Evolutionary conservation across 2,797 vertebrate genomes (phyloP), one percentile per base, ranked within the genome.

Genomic region (Leptatherina wallacei): DNA sequence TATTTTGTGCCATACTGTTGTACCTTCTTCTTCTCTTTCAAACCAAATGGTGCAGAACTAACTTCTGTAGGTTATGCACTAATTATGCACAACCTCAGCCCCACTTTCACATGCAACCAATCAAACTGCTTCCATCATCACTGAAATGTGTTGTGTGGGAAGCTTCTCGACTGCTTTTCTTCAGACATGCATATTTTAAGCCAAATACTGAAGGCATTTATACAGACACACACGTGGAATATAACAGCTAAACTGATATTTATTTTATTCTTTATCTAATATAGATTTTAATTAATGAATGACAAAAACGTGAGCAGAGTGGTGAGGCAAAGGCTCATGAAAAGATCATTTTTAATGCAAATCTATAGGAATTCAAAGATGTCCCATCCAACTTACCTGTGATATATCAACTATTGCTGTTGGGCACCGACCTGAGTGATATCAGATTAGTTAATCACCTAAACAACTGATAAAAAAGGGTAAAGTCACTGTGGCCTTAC

Each of bases 391-490:
- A 1, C 5, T 9, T 27, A 61, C 14, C 4, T 24, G 8, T 16
- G 12, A 18, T 24, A 36, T 60, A 36, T 44, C 32, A 44, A 44
- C 29, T 8, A 7, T 2, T 22, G 29, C 12, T 20, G 18, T 57
- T 44, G 27, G 60, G 29, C 10, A 65, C n/a, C 55, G 35, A 65
- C n/a, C 11, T 63, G 52, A 65, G 64, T 30, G 30, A 69, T 27
- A 11, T 57, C 24, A 32, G 2, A 58, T 40, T 35, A 65, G 6
- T 6, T 49, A 35, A 80, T 74, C 12, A 42, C 56, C 65, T 66
- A 32, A 68, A 75, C 54, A 75, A 58, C 59, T 24, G 4, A 62
- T 20, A 62, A 70, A 42, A 73, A 72, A 79, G 56, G 73, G 70
- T 65, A 71, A 64, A 61, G 77, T 35, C 64, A 57, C 10, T 54